Conservation (phyloP, 2,888 invertebrate species). For the Caenorhabditis sp. region DNA sequence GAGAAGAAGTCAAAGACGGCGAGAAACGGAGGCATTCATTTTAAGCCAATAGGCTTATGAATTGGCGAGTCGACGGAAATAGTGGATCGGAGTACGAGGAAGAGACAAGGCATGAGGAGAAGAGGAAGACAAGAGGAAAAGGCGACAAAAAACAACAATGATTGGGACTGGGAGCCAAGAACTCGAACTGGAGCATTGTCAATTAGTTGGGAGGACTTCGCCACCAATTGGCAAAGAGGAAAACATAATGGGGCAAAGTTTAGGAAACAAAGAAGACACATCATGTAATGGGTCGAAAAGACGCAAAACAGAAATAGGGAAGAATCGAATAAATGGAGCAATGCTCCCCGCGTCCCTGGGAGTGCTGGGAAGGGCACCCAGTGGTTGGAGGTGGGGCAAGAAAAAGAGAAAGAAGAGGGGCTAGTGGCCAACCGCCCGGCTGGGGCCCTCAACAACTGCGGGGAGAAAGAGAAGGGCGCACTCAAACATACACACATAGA, state of each 20-base stretch:
- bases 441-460: constrained; percentile 64
- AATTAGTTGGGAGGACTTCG: constrained; percentile 37
- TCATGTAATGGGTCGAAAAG: constrained; percentile 24
- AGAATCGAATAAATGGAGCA: constrained; percentile 51
- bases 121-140: constrained; percentile 7
- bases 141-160: constrained; percentile 30
- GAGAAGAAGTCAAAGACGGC: constrained; percentile 8
- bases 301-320: constrained; percentile 37
- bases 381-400: constrained; percentile 45
- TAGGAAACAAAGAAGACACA: constrained; percentile 38
- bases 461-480: constrained; percentile 24
- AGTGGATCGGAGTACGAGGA: constrained; percentile 43
- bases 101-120: constrained; percentile 22
- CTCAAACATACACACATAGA: constrained; percentile 56
- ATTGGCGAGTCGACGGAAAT: constrained; percentile 58
- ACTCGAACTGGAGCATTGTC: constrained; percentile 35
- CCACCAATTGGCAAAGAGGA: constrained; percentile 10
- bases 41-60: constrained; percentile 62
- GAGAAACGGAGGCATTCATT: constrained; percentile 44
- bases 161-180: not conserved
- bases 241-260: constrained; percentile 14
- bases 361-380: constrained; percentile 50
- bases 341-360: not conserved
- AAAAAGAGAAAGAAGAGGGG: constrained; percentile 24
- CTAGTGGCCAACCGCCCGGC: constrained; percentile 59